Percentiles rank a stretch among this genome's conserved stretches.
phyloP scores from a whole-genome alignment of 2,113 vertebrate genomes.

The Polyodon spathula region DNA sequence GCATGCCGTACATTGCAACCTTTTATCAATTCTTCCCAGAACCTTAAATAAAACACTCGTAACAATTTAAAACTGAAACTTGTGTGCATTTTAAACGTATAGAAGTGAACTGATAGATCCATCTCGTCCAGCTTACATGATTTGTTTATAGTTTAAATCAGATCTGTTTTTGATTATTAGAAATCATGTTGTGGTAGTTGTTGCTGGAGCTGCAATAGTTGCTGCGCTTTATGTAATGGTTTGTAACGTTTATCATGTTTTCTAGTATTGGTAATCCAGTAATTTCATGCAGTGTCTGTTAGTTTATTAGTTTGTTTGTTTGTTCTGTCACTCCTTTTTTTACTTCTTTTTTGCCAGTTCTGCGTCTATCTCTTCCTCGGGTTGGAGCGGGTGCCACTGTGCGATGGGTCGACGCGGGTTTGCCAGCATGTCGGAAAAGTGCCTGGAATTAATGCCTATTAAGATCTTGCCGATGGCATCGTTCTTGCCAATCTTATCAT shows the following conservation, averaged over 20 bases:
- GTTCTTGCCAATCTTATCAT: constrained; percentile 96
- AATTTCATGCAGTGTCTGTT: constrained; percentile 53
- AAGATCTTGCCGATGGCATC: constrained; percentile 95
- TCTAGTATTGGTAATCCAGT: constrained; percentile 31
- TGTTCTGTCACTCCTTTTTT: constrained; percentile 27
- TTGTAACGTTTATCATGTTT: constrained; percentile 24
- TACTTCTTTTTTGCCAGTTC: constrained; percentile 90
- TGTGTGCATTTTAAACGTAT: constrained; percentile 2
- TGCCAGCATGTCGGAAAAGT: constrained; percentile 97
- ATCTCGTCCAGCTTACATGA: constrained; percentile 1
- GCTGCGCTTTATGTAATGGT: constrained; percentile 36
- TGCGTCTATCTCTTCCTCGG: constrained; percentile 90
- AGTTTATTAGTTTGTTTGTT: constrained; percentile 36
- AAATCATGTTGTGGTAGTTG: background rate
- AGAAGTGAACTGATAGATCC: background rate
- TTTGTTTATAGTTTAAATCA: constrained; percentile 5
- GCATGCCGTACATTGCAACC: background rate
- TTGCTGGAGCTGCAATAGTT: constrained; percentile 1
- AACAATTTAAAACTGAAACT: constrained; percentile 3
- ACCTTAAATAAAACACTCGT: background rate
- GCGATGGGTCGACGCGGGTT: constrained; percentile 93
- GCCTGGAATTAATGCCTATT: constrained; percentile 83
- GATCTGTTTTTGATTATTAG: constrained; percentile 3
- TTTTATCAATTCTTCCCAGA: background rate
- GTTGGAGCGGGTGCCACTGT: constrained; percentile 95